These are phyloP conservation scores for Petaurus breviceps DNA, from an alignment of 2,113 vertebrate genomes.

Conservation along the genomic window DNA sequence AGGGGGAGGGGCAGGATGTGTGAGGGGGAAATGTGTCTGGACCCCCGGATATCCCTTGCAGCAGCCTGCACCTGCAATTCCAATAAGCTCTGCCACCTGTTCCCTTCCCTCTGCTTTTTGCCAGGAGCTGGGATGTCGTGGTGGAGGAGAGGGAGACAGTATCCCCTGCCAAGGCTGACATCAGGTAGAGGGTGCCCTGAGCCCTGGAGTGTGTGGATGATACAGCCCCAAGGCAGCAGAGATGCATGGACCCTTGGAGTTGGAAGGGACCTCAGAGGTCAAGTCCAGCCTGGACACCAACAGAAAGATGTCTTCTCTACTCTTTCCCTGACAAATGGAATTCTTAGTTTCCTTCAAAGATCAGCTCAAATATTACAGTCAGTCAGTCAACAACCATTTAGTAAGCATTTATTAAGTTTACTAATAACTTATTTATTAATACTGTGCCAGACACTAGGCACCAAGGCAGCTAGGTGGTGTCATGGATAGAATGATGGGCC, in stretches of 20 bases:
- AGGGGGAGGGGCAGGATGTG: constrained; percentile 54
- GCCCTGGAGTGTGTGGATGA: accelerated
- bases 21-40: constrained; percentile 53
- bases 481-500: background rate
- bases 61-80: constrained; percentile 67
- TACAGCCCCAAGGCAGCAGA: background rate
- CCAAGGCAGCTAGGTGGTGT: background rate
- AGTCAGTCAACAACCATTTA: background rate
- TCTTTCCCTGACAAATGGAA: background rate
- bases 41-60: constrained; percentile 38
- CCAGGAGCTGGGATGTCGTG: background rate
- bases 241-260: background rate
- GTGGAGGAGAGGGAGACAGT: background rate
- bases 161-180: background rate
- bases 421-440: background rate
- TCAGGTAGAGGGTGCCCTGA: background rate
- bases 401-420: background rate
- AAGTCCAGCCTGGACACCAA: background rate
- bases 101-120: background rate
- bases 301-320: background rate
- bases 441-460: background rate
- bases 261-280: background rate
- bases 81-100: constrained; percentile 62
- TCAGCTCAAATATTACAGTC: background rate
- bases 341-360: background rate